Evolutionary conservation across 2,888 invertebrate genomes (phyloP).

Genomic region (Napeogenes sylphis): DNA sequence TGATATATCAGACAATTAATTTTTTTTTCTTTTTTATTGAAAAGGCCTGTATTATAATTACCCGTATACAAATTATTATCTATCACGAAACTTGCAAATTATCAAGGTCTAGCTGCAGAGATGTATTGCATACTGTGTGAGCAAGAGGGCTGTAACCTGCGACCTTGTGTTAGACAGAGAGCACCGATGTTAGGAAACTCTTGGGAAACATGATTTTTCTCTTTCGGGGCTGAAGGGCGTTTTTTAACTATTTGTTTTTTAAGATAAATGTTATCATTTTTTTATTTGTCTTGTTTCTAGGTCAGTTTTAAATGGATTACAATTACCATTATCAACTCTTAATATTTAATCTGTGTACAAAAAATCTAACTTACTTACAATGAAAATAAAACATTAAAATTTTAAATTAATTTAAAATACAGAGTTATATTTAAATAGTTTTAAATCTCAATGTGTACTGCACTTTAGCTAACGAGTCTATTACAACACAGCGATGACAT

Average conservation of each 20-base stretch:
- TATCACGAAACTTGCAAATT: constrained; percentile 76
- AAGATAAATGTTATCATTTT: constrained; percentile 44
- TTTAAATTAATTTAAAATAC: background rate
- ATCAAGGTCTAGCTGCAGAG: constrained; percentile 77
- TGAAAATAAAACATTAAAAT: background rate
- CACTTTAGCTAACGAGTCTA: constrained; percentile 5
- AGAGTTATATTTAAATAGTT: no score
- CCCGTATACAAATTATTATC: constrained; percentile 75
- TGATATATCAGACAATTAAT: constrained; percentile 18
- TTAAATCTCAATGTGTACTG: background rate
- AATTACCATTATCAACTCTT: background rate
- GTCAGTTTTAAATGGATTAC: constrained; percentile 36
- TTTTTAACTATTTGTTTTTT: constrained; percentile 62
- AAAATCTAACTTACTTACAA: background rate
- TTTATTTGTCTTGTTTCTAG: constrained; percentile 57
- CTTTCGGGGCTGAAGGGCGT: constrained; percentile 73
- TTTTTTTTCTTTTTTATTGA: constrained; percentile 46
- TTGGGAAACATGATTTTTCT: constrained; percentile 75
- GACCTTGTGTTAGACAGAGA: constrained; percentile 68
- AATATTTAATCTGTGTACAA: constrained; percentile 1
- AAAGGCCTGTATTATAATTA: constrained; percentile 61
- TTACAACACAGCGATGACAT: constrained; percentile 6
- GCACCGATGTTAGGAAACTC: constrained; percentile 67
- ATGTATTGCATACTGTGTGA: constrained; percentile 73
- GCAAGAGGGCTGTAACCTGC: constrained; percentile 50